These are phyloP conservation scores for Drosophila yooni DNA, from an alignment of 2,888 invertebrate genomes.

Conservation along the genomic window DNA sequence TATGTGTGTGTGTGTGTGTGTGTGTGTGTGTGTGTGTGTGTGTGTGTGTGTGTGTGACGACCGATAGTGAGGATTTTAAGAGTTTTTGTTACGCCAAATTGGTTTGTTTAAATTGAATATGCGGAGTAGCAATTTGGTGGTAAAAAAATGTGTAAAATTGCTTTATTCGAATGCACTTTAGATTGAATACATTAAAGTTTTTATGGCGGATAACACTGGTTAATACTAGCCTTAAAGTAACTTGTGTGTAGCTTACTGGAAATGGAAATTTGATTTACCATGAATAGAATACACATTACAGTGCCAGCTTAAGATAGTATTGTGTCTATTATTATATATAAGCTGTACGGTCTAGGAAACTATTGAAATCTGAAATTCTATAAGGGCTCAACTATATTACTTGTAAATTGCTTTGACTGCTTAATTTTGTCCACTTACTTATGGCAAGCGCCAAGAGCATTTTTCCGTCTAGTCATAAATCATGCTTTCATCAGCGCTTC, in stretches of 20 bases:
- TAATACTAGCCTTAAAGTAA: neutral
- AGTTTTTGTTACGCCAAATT: constrained; percentile 64
- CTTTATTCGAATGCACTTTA: constrained; percentile 1
- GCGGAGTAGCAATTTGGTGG: constrained; percentile 12
- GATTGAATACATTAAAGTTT: neutral
- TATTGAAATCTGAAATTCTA: neutral
- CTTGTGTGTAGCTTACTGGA: neutral
- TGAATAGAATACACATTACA: neutral
- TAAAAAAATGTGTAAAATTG: constrained; percentile 11
- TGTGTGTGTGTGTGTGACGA: constrained; percentile 27
- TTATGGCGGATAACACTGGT: neutral
- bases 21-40: constrained; percentile 17
- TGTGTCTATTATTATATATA: neutral
- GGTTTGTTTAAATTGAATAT: constrained; percentile 78
- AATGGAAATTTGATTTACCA: neutral
- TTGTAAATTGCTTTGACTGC: constrained; percentile 9
- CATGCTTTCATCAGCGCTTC: constrained; percentile 39
- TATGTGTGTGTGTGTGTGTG: constrained; percentile 18
- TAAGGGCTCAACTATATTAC: neutral
- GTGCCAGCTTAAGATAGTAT: neutral
- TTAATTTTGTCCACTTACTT: neutral
- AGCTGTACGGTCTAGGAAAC: neutral
- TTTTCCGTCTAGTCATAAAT: constrained; percentile 6
- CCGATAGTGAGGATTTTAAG: constrained; percentile 13
- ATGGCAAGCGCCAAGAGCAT: neutral